These are phyloP conservation scores for Nebria brevicollis DNA, from an alignment of 2,888 invertebrate genomes.

Conservation along the genomic window DNA sequence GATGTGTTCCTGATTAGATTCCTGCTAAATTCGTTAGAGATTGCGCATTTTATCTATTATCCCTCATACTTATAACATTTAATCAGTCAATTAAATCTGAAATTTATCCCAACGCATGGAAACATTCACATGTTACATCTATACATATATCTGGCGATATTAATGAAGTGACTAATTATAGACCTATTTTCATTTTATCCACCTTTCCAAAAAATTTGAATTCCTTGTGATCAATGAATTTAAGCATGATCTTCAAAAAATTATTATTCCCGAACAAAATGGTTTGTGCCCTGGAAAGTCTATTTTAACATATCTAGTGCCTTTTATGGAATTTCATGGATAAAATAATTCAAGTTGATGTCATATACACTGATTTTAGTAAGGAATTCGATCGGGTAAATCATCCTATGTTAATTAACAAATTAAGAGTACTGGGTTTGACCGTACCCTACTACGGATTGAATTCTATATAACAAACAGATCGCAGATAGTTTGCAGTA, in stretches of 20 bases:
- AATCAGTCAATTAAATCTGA: no score
- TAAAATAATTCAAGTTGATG: conserved; percentile 46
- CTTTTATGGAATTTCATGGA: conserved; percentile 46
- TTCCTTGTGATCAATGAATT: conserved; percentile 2
- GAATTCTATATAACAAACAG: conserved; percentile 47
- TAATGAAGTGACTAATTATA: conserved; percentile 20
- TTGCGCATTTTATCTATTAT: no score
- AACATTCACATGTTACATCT: no score
- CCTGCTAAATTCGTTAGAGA: no score
- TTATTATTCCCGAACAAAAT: no score
- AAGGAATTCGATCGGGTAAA: conserved; percentile 51
- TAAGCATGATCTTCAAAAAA: background rate
- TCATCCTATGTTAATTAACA: conserved; percentile 47
- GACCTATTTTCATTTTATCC: conserved; percentile 23
- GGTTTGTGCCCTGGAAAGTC: conserved; percentile 38
- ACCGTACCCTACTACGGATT: conserved; percentile 46
- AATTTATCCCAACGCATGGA: no score
- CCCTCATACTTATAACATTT: no score
- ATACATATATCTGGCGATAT: conserved; percentile 18
- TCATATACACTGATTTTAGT: conserved; percentile 49
- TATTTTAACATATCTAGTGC: conserved; percentile 48
- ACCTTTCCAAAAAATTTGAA: background rate
- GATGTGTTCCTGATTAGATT: no score
- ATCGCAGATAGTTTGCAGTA: conserved; percentile 45
- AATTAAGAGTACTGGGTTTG: conserved; percentile 47